Evolutionary conservation across 2,888 invertebrate genomes (phyloP), one percentile per base, ranked within the genome.

Genomic region (Trissolcus brochymenae): DNA sequence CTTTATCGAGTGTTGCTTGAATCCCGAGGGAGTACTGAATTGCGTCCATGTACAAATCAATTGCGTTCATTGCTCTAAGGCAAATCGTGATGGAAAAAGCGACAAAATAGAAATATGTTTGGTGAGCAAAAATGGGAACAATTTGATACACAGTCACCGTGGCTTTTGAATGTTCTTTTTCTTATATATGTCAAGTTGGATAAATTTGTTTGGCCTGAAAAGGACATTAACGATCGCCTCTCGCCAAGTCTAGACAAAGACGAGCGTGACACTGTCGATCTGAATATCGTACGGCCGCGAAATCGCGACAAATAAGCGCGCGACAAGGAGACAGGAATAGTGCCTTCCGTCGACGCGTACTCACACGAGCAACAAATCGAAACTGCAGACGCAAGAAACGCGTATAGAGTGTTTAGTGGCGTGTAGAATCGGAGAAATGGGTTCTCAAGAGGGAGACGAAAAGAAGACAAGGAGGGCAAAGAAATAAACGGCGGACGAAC

Each of bases 351-450:
- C 68, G 76, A 70, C 74, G 78, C 76, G 78, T 80, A 82, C 82
- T 79, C 77, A 79, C 79, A 72, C 70, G 50, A 79, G 59, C 75
- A 82, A 78, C 81, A 82, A 83, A 82, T 83, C 82, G 81, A 84
- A 79, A 80, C 51, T 72, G 66, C 76, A 59, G 67, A 68, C 81
- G 75, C 77, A 80, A 81, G 80, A 83, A 84, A 81, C 79, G 82
- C 80, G 78, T 80, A 80, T 79, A 70, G 79, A 71, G 79, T 81
- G 79, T 83, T 84, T 82, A 81, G 79, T 77, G 79, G 76, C 65
- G 62, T 70, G 79, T 71, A 62, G 72, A 76, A 79, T 76, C 81
- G 46, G 74, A 62, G 71, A 80, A 80, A 80, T 13, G 19, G 81
- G 80, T 79, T 79, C 76, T 65, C 54, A 65, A 55, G 62, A 46